Evolutionary conservation across 2,797 vertebrate species (phyloP).

Genomic region (Tokudaia muenninki): DNA sequence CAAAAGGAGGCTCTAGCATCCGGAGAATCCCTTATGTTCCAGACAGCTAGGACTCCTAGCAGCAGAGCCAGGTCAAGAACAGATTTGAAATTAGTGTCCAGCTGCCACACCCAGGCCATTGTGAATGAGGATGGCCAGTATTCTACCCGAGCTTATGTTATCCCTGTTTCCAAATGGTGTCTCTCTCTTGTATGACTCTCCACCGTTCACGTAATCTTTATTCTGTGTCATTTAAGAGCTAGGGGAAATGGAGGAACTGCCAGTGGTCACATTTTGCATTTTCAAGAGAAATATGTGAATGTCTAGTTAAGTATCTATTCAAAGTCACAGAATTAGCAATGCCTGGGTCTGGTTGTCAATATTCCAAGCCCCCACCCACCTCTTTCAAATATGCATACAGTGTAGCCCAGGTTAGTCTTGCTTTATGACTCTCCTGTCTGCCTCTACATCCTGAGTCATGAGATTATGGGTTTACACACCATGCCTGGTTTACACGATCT

Average conservation of each 20-base stretch:
- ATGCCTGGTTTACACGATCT: neutral
- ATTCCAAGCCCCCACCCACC: too few relatives aligned
- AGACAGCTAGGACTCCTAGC: neutral
- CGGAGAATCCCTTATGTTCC: neutral
- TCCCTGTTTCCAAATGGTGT: neutral
- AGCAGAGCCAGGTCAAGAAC: neutral
- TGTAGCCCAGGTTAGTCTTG: neutral
- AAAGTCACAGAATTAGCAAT: constrained; percentile 39
- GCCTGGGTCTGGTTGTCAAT: neutral
- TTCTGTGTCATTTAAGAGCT: neutral
- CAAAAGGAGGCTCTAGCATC: neutral
- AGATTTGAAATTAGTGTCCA: constrained; percentile 10
- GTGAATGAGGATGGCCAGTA: neutral
- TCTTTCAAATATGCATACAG: neutral
- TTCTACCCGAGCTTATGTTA: neutral
- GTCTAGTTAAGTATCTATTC: neutral
- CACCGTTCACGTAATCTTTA: neutral
- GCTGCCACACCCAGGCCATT: neutral
- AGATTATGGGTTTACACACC: neutral
- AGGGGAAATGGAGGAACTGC: neutral
- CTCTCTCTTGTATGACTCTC: constrained; percentile 37
- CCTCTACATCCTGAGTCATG: neutral
- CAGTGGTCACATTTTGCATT: neutral
- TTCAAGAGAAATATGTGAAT: neutral
- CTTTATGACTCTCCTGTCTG: neutral